These are phyloP conservation scores for Melieria picta DNA, from an alignment of 2,888 invertebrate genomes.

Conservation along the genomic window DNA sequence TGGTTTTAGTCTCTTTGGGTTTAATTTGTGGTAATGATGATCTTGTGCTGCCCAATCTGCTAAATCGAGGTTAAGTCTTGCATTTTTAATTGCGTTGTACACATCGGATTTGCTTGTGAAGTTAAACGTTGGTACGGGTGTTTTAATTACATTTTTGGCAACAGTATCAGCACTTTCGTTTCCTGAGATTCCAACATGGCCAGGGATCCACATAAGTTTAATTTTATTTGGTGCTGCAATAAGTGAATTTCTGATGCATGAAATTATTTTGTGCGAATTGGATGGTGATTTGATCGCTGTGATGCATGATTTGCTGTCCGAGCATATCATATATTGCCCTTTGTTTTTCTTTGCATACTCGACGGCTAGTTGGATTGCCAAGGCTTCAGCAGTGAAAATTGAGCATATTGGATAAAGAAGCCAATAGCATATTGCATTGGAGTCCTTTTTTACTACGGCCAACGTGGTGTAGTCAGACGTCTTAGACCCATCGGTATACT, in stretches of 20 bases:
- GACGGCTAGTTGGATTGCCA: not conserved
- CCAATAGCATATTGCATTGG: slow-evolving; percentile 2
- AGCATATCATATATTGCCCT: slow-evolving; percentile 3
- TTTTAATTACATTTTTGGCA: not conserved
- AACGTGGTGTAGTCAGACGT: not conserved
- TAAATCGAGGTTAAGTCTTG: not conserved
- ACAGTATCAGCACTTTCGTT: not conserved
- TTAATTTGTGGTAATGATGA: not conserved
- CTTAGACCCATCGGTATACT: not conserved
- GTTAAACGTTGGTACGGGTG: not conserved
- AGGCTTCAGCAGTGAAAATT: slow-evolving; percentile 15
- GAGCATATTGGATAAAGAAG: slow-evolving; percentile 8
- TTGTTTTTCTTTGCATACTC: slow-evolving; percentile 13
- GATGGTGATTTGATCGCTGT: slow-evolving; percentile 4
- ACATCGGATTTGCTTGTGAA: not conserved
- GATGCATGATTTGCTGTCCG: slow-evolving; percentile 11
- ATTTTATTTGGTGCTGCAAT: slow-evolving; percentile 5
- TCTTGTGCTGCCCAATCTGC: not conserved
- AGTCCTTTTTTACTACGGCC: not conserved
- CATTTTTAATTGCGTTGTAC: not conserved
- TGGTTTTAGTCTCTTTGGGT: not conserved
- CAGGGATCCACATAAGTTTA: slow-evolving; percentile 4
- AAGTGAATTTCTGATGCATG: not conserved
- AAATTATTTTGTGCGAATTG: slow-evolving; percentile 3
- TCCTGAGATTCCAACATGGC: not conserved